phyloP scores from a whole-genome alignment of 2,888 invertebrate genomes.

The Chrysolina haemoptera region DNA sequence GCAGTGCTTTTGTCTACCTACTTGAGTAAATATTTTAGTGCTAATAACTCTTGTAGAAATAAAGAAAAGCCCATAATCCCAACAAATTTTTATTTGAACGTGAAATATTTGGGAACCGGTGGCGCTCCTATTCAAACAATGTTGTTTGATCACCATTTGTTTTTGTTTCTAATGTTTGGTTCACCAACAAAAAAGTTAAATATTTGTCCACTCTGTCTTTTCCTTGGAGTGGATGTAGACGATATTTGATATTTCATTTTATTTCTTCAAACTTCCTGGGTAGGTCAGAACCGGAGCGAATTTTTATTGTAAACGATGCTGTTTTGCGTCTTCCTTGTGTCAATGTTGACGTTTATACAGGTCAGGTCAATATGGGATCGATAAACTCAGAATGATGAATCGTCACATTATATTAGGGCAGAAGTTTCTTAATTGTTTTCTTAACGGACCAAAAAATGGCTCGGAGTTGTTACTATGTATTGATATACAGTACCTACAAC shows the following conservation, averaged over 20 bases:
- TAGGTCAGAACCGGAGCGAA: no score
- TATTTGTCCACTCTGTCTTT: conserved; percentile 48
- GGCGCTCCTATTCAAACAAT: conserved; percentile 58
- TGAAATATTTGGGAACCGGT: conserved; percentile 44
- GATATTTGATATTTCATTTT: conserved; percentile 7
- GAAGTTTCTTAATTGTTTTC: no score
- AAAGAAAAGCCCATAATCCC: conserved; percentile 37
- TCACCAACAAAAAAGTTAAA: conserved; percentile 53
- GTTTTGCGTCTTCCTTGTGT: no score
- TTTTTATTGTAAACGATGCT: no score
- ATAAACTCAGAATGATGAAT: no score
- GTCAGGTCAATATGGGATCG: no score
- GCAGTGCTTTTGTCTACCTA: conserved; percentile 20
- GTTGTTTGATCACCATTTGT: conserved; percentile 59
- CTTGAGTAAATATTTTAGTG: conserved; percentile 21
- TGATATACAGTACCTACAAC: no score
- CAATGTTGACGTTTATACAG: no score
- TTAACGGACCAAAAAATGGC: no score
- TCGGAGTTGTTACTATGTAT: no score
- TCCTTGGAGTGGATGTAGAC: neutral
- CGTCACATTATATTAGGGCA: no score
- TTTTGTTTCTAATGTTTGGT: conserved; percentile 50
- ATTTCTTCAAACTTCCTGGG: neutral
- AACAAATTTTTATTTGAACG: conserved; percentile 44
- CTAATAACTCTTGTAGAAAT: conserved; percentile 22